Base-by-base conservation (phyloP, 2,888 invertebrate species). In the Neocrepidodera transversa region DNA sequence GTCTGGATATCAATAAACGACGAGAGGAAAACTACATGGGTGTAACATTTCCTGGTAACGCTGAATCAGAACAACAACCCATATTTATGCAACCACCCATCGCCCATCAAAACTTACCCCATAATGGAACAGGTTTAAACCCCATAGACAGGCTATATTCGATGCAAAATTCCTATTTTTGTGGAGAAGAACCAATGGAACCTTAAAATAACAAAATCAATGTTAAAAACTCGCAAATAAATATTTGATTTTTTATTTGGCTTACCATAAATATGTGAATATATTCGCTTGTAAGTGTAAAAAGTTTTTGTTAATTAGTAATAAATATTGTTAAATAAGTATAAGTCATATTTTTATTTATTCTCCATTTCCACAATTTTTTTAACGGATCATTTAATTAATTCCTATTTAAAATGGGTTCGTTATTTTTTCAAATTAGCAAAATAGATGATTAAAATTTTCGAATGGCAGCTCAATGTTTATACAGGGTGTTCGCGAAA, bases 141-240 rank as follows among this genome's bases (percentile, higher is more conserved):
- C 86, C 86, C 7, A 86, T 86, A 62, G 86, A 86, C 78, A 81
- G 86, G 36, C 75, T 86, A 11, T 86, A 86, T 71, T 86, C 86
- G 58, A 86, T 86, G 86, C 86, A 86, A 71, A 86, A 82, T 69
- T 85, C 86, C 10, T 86, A 86, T 70, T 86, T 86, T 76, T 83
- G 86, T 65, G 83, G 82, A 20, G 85, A 85, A 60, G 85, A 78
- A 17, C 65, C 68, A 35, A 71, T 77, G 67, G 77, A 78, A 62
- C 69, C 58, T 18, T 67, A 52, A 64, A 52, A 32, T 30, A 7
- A 3, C 23, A 23, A 6, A 23, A 23, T 23, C 23, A 23, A 23
- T 23, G 4, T 23, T 23, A 5, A 23, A 6, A 23, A 5, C 6
- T 5, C 23, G 23, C 6, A 6, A 23, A 23, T 5, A 23, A 23